These are phyloP conservation scores for Eunapius fragilis DNA, from an alignment of 37 sponge, comb jelly and placozoan genomes.

Conservation along the genomic window DNA sequence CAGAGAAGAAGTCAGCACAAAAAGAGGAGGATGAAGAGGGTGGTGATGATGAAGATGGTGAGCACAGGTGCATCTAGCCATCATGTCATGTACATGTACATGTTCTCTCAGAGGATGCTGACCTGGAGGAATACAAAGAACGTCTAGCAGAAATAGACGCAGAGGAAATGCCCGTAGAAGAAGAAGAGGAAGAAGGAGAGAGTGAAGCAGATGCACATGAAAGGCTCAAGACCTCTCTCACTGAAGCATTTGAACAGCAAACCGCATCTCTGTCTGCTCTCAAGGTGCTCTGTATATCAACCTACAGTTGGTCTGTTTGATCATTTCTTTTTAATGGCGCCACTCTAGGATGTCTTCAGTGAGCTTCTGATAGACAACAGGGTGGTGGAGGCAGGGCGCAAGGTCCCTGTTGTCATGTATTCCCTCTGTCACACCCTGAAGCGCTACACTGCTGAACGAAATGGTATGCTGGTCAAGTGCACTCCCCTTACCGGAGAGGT, in stretches of 20 bases:
- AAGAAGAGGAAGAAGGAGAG: conserved; percentile 78
- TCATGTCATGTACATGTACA: neutral
- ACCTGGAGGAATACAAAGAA: conserved; percentile 59
- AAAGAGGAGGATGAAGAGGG: conserved; percentile 43
- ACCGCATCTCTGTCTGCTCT: conserved; percentile 37
- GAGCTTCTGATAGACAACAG: conserved; percentile 75
- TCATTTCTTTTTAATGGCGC: neutral
- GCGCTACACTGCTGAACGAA: conserved; percentile 57
- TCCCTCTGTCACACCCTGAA: conserved; percentile 52
- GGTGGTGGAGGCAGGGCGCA: conserved; percentile 69
- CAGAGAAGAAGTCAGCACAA: conserved; percentile 13
- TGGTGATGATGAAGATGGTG: conserved; percentile 61
- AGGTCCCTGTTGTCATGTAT: conserved; percentile 66
- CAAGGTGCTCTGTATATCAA: conserved; percentile 36
- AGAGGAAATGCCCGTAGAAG: conserved; percentile 86
- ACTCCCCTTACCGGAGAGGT: conserved; percentile 43
- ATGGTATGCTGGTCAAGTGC: conserved; percentile 79
- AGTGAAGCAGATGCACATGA: conserved; percentile 81
- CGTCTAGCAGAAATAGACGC: conserved; percentile 79
- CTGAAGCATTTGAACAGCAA: conserved; percentile 85
- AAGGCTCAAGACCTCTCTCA: conserved; percentile 63
- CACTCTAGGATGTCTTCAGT: conserved; percentile 67
- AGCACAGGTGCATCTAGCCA: neutral
- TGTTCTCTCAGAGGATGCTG: conserved; percentile 41
- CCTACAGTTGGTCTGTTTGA: neutral